Evolutionary conservation across 2,888 invertebrate species (phyloP), one percentile per base, ranked within the genome.

Genomic region (Diogma glabrata): DNA sequence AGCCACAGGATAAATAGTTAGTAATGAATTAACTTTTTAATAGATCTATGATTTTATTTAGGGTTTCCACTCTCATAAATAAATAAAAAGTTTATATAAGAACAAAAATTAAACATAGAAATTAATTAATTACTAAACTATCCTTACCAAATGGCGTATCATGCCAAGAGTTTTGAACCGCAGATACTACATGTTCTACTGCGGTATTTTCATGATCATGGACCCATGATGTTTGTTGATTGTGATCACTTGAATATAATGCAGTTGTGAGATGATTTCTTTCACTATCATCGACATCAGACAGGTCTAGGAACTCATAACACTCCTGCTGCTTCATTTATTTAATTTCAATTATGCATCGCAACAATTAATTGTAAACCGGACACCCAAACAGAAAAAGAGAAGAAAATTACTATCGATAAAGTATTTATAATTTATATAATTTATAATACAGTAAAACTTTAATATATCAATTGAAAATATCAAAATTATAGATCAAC

Each of bases 221-320:
- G 46, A 46, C 24, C 46, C 46, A 46, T 46, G 46, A 46, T 46
- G 46, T 17, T 54, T 67, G 60, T 26, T 67, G 64, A 59, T 59
- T 57, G 61, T 65, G 67, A 61, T 67, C 60, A 65, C 68, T 60
- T 59, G 62, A 69, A 63, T 75, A 75, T 58, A 83, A 71, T 56
- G 80, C 79, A 58, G 76, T 73, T 65, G 78, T 73, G 60, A 82
- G 74, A 64, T 76, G 75, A 66, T 73, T 74, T 61, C 76, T 73
- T 67, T 84, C 84, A 62, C 76, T 76, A 69, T 79, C 81, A 70
- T 79, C 81, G 66, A 82, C 77, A 71, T 79, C 82, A 67, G 77
- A 78, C 64, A 83, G 75, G 75, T 84, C 83, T 72, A 85, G 75
- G 75, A 84, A 85, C 72, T 82, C 78, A 73, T 79, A 76, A 69